Percentiles rank a stretch among this genome's conserved stretches.
Conservation (phyloP, 1,140 invertebrate species). For the Battus philenor region DNA sequence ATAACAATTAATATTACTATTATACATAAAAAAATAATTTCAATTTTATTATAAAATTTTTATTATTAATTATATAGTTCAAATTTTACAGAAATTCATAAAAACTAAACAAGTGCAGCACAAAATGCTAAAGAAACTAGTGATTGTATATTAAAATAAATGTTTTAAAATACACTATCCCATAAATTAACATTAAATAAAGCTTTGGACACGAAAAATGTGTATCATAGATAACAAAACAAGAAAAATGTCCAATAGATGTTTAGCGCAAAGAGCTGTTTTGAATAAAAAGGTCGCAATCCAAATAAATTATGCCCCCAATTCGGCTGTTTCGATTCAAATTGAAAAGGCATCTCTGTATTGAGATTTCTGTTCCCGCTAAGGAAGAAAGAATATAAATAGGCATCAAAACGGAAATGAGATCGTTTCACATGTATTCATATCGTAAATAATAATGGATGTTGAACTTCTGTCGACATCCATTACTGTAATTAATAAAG, state of each 20-base stretch:
- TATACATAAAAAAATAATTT: too few species aligned
- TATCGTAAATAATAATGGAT: slow-evolving; percentile 38
- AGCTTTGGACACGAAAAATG: slow-evolving; percentile 8
- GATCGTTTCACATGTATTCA: slow-evolving; percentile 57
- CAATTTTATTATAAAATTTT: too few species aligned
- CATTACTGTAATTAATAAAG: slow-evolving; percentile 18
- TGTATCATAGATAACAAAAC: slow-evolving; percentile 30
- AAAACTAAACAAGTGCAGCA: too few species aligned
- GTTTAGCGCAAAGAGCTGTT: slow-evolving; percentile 38
- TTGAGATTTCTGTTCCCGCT: slow-evolving; percentile 61
- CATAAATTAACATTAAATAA: slow-evolving; percentile 17
- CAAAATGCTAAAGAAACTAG: too few species aligned
- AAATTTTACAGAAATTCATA: too few species aligned
- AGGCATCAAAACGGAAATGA: slow-evolving; percentile 66
- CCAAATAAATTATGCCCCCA: slow-evolving; percentile 61
- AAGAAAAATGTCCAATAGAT: slow-evolving; percentile 30
- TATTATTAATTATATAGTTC: too few species aligned
- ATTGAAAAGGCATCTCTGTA: slow-evolving; percentile 63
- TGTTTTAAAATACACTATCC: too few species aligned
- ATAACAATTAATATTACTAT: too few species aligned
- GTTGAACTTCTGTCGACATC: slow-evolving; percentile 16
- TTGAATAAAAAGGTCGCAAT: slow-evolving; percentile 49
- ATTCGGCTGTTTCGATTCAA: slow-evolving; percentile 64
- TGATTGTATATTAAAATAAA: too few species aligned
- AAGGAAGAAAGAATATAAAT: slow-evolving; percentile 64